Evolutionary conservation across 2,888 invertebrate species (phyloP), one percentile per base, ranked within the genome.

Genomic region (Adelognathus sp.): DNA sequence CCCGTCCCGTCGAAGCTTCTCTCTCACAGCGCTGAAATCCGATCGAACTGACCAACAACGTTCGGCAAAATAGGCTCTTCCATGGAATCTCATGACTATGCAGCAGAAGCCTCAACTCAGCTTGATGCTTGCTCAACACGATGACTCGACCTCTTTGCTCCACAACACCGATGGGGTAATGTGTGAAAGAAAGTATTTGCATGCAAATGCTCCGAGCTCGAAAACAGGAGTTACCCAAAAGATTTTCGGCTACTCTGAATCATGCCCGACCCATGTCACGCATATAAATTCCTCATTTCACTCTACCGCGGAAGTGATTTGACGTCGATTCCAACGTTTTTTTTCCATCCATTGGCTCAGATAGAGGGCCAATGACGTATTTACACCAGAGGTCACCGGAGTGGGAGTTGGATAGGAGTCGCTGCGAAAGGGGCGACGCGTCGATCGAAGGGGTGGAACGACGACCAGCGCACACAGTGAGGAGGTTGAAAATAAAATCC

Each of bases 401-500:
- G 50, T 58, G 39, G 21, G 6, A 21, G 18, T 24, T 7, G 18
- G 18, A 6, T 36, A 61, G 24, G 29, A 58, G 52, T 27, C 18
- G 9, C n/a, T 44, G n/a, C 9, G 14, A 50, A 58, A 61, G 21
- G 69, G 16, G 27, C n/a, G 52, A 66, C n/a, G 41, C 36, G 24
- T 54, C 39, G n/a, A 54, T 50, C 14, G 21, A 36, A 52, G 33
- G 36, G 52, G 31, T 36, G 36, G 39, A 67, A 41, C 24, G 50
- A 36, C 39, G 41, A 39, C 64, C 39, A 54, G 79, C 64, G 81
- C 74, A 77, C 72, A 60, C 72, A 73, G 64, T 54, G 61, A n/a
- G n/a, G 56, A 75, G 81, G 83, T 79, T 86, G 83, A 81, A 86
- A 88, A 86, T 86, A 87, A 89, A 88, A 87, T 86, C 80, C 86